phyloP scores from a whole-genome alignment of 2,888 invertebrate genomes.

The Tetragonula carbonaria region DNA sequence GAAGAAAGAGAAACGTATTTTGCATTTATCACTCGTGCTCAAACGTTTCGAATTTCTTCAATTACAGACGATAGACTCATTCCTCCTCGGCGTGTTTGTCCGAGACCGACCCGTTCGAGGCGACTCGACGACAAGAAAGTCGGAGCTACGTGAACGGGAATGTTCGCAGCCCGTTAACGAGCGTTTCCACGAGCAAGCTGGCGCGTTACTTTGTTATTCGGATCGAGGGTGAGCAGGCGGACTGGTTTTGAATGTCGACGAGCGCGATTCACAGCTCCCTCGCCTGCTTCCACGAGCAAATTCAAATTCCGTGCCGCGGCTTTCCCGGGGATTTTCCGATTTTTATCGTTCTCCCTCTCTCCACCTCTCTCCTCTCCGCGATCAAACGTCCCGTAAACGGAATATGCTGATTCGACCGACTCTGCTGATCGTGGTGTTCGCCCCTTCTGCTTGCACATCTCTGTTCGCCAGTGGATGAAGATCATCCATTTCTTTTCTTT shows the following conservation, averaged over 20 bases:
- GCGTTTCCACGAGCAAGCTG: slow-evolving; percentile 41
- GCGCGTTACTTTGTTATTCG: slow-evolving; percentile 66
- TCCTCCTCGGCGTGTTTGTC: slow-evolving; percentile 13
- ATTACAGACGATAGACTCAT: slow-evolving; percentile 15
- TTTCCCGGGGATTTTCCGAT: slow-evolving; percentile 69
- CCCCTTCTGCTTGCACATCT: slow-evolving; percentile 19
- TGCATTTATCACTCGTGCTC: background rate
- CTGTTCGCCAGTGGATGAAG: background rate
- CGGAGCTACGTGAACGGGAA: slow-evolving; percentile 32
- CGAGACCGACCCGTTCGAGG: slow-evolving; percentile 18
- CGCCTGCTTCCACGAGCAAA: slow-evolving; percentile 61
- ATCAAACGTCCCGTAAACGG: slow-evolving; percentile 59
- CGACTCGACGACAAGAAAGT: background rate
- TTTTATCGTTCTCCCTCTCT: slow-evolving; percentile 67
- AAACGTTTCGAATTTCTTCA: background rate
- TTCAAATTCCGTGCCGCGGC: slow-evolving; percentile 74
- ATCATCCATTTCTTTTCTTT: background rate
- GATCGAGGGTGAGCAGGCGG: slow-evolving; percentile 46
- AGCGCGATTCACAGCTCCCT: slow-evolving; percentile 53
- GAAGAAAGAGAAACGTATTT: too few species aligned
- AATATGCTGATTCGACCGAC: slow-evolving; percentile 69
- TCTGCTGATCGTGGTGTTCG: slow-evolving; percentile 43
- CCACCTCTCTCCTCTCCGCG: slow-evolving; percentile 21
- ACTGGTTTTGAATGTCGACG: slow-evolving; percentile 62
- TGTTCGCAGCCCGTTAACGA: slow-evolving; percentile 52